Percentiles rank a stretch among this genome's conserved stretches.
Conservation (phyloP, 2,797 vertebrate species). For the Karalla daura region DNA sequence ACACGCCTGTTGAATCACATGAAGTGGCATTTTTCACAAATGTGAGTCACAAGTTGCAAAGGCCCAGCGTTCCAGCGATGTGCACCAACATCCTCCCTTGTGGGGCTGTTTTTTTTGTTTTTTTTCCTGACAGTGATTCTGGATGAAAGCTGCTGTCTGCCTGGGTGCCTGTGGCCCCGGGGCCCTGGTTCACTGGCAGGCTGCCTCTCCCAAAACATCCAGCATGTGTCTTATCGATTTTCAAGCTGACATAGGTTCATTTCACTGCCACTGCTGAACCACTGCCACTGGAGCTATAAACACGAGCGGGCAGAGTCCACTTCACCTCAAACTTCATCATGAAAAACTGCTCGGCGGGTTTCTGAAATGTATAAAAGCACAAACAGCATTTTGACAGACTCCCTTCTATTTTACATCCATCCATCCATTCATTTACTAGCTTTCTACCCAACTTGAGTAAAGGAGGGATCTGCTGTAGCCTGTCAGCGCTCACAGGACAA, state of each 20-base stretch:
- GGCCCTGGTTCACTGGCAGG: slow-evolving; percentile 41
- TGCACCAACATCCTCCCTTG: slow-evolving; percentile 46
- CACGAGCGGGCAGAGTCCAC: background rate
- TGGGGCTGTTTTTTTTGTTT: slow-evolving; percentile 15
- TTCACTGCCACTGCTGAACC: slow-evolving; percentile 24
- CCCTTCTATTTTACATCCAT: too few species aligned
- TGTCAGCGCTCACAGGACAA: too few species aligned
- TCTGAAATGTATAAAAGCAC: too few species aligned
- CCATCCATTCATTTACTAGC: too few species aligned
- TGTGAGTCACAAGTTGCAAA: slow-evolving; percentile 51
- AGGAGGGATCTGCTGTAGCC: too few species aligned
- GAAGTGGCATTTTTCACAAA: slow-evolving; percentile 59
- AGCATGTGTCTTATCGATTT: slow-evolving; percentile 46
- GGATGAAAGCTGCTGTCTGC: slow-evolving; percentile 56
- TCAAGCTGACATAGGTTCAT: slow-evolving; percentile 36
- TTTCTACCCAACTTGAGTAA: too few species aligned
- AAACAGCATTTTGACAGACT: too few species aligned
- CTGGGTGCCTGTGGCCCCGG: slow-evolving; percentile 14
- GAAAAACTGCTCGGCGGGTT: background rate
- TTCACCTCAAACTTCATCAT: background rate
- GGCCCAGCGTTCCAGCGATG: slow-evolving; percentile 30
- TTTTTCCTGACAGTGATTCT: slow-evolving; percentile 57
- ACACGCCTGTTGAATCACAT: slow-evolving; percentile 41
- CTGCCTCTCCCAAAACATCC: slow-evolving; percentile 37
- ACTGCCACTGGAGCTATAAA: background rate